Conservation (phyloP, 2,797 vertebrate genomes). For the Labroides dimidiatus region DNA sequence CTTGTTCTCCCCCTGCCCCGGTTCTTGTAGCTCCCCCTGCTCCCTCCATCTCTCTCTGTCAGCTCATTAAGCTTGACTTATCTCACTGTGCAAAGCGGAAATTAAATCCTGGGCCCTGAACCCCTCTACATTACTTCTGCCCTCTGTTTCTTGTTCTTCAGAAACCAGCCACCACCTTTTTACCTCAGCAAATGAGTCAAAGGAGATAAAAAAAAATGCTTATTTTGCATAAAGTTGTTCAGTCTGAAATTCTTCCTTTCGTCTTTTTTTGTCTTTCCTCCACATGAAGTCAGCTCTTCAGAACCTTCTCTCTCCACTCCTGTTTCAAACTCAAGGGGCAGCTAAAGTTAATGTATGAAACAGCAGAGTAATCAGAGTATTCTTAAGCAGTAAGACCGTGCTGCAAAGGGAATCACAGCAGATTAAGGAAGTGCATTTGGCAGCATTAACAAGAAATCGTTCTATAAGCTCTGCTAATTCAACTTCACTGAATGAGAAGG, state of each 20-base stretch:
- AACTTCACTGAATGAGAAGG: conserved; percentile 54
- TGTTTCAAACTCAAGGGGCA: conserved; percentile 46
- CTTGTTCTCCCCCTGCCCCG: conserved; percentile 40
- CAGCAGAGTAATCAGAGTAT: conserved; percentile 68
- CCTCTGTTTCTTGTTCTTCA: conserved; percentile 46
- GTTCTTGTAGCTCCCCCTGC: conserved; percentile 53
- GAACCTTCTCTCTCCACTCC: background rate
- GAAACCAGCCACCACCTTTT: background rate
- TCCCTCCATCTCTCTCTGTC: conserved; percentile 73
- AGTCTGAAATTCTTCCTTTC: background rate
- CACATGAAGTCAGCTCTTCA: background rate
- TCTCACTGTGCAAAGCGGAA: conserved; percentile 78
- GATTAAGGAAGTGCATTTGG: conserved; percentile 80
- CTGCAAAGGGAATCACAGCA: conserved; percentile 69
- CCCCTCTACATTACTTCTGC: conserved; percentile 41
- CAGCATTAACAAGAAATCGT: conserved; percentile 80
- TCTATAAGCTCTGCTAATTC: conserved; percentile 77
- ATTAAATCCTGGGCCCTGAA: conserved; percentile 75
- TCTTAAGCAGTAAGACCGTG: conserved; percentile 68
- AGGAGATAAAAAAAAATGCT: conserved; percentile 37
- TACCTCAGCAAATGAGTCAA: conserved; percentile 47
- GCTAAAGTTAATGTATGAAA: conserved; percentile 65
- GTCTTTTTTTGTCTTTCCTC: background rate
- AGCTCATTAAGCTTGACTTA: conserved; percentile 83
- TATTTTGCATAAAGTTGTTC: background rate